Base-by-base conservation (phyloP, 2,888 invertebrate genomes). In the Invenusta paracnida region DNA sequence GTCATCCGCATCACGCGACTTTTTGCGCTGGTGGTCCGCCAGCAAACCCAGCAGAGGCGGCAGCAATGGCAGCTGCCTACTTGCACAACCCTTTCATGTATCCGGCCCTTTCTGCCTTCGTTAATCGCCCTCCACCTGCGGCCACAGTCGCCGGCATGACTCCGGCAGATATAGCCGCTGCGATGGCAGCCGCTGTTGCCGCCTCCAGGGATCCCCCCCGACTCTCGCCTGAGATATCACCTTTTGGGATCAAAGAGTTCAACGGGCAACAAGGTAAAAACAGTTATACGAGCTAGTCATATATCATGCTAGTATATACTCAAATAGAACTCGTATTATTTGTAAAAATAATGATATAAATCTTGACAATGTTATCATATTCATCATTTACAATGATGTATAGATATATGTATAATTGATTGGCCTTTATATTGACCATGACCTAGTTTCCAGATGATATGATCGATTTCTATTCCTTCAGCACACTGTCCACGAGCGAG, bases 21-120 rank as follows among this genome's bases (percentile, higher is more conserved):
- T 48, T 48, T 48, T 5, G 5, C 48, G 48, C 48, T 11, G 48
- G 48, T 2, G 48, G 48, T 2, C 73, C 11, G 23, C 2, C 23
- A 5, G 73, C 11, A 5, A 73, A 73, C 25, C 73, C 73, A 5
- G 17, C 73, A 13, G 73, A 73, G 17, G 17, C 48, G 11, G 73
- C 73, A 13, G 73, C 73, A n/a, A 23, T 73, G 25, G 23, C 23
- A 23, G 73, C 73, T 25, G 73, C 73, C 23, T 73, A 73, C 25
- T 23, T 73, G 5, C 73, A 73, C 73, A 73, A 73, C 73, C 73
- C 73, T 23, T 73, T 73, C 73, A 73, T 73, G 73, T 73, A 73
- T 23, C 73, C 73, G 5, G 5, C 73, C 2, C 25, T 73, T 5
- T 73, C 73, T 2, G 73, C 73, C 2, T 23, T 73, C 2, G 73